Evolutionary conservation across 2,888 invertebrate genomes (phyloP), one percentile per base, ranked within the genome.

Genomic region (Agapetus fuscipes): DNA sequence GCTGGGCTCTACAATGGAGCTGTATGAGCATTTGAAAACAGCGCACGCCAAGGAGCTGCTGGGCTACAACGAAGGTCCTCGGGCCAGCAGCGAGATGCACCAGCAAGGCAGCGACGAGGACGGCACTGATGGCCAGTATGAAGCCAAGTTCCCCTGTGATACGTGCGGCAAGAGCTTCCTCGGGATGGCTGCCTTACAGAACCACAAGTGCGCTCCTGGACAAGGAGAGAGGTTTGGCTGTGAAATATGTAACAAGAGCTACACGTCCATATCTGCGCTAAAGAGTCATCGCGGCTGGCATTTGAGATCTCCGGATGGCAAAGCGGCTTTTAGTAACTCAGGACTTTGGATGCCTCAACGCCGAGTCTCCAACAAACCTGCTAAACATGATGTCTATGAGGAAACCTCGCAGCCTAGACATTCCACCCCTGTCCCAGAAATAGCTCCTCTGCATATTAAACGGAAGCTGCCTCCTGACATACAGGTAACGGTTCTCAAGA

Each of bases 201-300:
- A 68, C 50, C 76, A 76, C 45, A 74, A 72, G 46, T 66, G 68
- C 41, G 37, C 35, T 16, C 63, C 61, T 40, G 46, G 54, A 3
- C 49, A 56, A 4, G 61, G 62, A 37, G 64, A 64, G 51, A 67
- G 66, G 0, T 74, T 73, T 43, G 71, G 72, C 41, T 81, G 81
- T 50, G 74, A 74, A 44, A 71, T 78, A 16, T 82, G 81, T 49
- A 73, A 75, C 44, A 76, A 79, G 50, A 66, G 70, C 17, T 82
- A 81, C 52, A 71, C 72, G 3, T 78, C 79, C 14, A 76, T 76
- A 47, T 72, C 73, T 2, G 79, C 80, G 0, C 53, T 81, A 34
- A 76, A 76, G 47, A 78, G 77, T 48, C 81, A 81, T 55, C 65
- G 77, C 32, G 79, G 80, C 7, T 78, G 79, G 66, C 81, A 81